Evolutionary conservation across 2,888 invertebrate species (phyloP).

Genomic region (Malthinus flaveolus): DNA sequence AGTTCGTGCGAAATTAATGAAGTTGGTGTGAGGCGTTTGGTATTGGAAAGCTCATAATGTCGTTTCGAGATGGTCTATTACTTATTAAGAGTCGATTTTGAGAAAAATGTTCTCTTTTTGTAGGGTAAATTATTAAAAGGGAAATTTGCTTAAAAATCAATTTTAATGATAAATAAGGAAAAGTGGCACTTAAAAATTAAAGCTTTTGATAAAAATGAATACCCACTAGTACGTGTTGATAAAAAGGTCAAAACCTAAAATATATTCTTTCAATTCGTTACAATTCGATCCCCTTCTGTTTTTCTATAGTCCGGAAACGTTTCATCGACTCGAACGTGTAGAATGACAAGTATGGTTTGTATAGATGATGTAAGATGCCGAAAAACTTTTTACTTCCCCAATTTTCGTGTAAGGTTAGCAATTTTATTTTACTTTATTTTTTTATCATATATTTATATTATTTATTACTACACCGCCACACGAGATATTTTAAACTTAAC

Average conservation of each 20-base stretch:
- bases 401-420: slow-evolving; percentile 41
- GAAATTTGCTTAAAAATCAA: too few species aligned
- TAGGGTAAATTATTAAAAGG: too few species aligned
- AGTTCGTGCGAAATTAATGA: too few species aligned
- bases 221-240: slow-evolving; percentile 36
- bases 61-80: too few species aligned
- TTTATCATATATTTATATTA: slow-evolving; percentile 27
- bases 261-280: slow-evolving; percentile 43
- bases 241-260: slow-evolving; percentile 38
- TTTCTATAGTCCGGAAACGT: slow-evolving; percentile 50
- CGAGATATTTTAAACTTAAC: slow-evolving; percentile 7
- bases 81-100: too few species aligned
- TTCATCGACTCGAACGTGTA: slow-evolving; percentile 49
- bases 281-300: slow-evolving; percentile 36
- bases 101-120: too few species aligned
- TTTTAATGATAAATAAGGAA: neutral
- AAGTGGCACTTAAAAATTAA: neutral
- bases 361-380: slow-evolving; percentile 37
- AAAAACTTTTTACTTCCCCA: slow-evolving; percentile 41
- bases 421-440: slow-evolving; percentile 35
- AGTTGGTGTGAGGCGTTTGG: too few species aligned
- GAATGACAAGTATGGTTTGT: slow-evolving; percentile 47
- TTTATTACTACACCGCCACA: slow-evolving; percentile 32
- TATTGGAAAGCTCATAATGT: too few species aligned
- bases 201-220: slow-evolving; percentile 34